Evolutionary conservation across 1,140 invertebrate species (phyloP).

Genomic region (Leguminivora glycinivorella): DNA sequence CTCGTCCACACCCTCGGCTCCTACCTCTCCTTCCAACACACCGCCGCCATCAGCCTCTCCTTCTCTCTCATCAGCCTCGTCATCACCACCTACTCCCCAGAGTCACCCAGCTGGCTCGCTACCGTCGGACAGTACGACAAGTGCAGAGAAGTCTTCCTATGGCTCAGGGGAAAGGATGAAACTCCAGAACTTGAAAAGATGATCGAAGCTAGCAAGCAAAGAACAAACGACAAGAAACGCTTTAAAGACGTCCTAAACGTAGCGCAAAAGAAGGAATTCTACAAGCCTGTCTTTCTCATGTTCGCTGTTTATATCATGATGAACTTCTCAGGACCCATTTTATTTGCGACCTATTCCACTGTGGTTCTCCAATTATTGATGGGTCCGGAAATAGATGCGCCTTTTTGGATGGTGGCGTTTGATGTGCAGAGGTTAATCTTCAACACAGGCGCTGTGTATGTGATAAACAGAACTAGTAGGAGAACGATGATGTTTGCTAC

Average conservation of each 20-base stretch:
- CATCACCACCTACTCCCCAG: conserved; percentile 79
- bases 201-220: conserved; percentile 47
- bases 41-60: conserved; percentile 71
- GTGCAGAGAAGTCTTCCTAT: conserved; percentile 71
- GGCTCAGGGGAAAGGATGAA: conserved; percentile 71
- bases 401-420: conserved; percentile 81
- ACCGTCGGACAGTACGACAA: conserved; percentile 70
- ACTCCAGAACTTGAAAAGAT: conserved; percentile 61
- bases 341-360: conserved; percentile 83
- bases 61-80: conserved; percentile 73
- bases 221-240: neutral
- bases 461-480: conserved; percentile 23
- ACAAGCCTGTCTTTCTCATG: conserved; percentile 29
- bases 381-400: conserved; percentile 66
- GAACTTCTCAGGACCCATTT: conserved; percentile 25
- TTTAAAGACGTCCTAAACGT: neutral
- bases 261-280: conserved; percentile 28
- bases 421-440: conserved; percentile 77
- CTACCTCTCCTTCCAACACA: conserved; percentile 77
- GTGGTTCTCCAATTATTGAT: conserved; percentile 72
- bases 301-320: conserved; percentile 10
- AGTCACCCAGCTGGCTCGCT: conserved; percentile 85
- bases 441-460: conserved; percentile 37
- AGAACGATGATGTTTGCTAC: conserved; percentile 29
- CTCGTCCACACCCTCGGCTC: conserved; percentile 79